A percentile compares a stretch with the other conserved stretches of the same genome.
These are phyloP conservation scores for Macropis europaea DNA, from an alignment of 2,888 invertebrate species.

Conservation along the genomic window DNA sequence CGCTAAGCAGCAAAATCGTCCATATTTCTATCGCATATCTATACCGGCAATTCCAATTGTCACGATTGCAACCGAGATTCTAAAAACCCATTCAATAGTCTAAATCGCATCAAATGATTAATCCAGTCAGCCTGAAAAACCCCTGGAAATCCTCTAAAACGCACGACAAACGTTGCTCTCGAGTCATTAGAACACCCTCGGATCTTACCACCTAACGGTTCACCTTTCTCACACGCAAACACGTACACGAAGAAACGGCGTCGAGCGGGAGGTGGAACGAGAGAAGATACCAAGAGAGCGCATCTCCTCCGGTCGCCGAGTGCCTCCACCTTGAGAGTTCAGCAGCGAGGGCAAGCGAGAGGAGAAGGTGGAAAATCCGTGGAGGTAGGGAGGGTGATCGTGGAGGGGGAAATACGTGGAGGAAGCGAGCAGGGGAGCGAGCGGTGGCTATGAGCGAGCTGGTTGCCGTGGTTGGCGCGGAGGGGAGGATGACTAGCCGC, in stretches of 20 bases:
- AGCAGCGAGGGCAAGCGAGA: constrained; percentile 33
- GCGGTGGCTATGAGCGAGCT: constrained; percentile 47
- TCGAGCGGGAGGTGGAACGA: constrained; percentile 43
- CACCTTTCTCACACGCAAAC: constrained; percentile 15
- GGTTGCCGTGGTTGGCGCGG: constrained; percentile 37
- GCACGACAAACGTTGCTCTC: neutral
- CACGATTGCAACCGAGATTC: too few relatives aligned
- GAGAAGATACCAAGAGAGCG: constrained; percentile 50
- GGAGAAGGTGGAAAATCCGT: neutral
- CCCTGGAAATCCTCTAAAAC: neutral
- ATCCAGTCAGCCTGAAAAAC: neutral
- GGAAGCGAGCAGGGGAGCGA: constrained; percentile 24
- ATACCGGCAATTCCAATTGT: too few relatives aligned
- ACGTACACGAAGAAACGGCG: constrained; percentile 28
- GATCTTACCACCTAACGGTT: constrained; percentile 57
- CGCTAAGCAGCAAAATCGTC: too few relatives aligned
- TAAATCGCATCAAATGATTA: neutral
- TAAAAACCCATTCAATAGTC: neutral
- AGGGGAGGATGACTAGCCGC: constrained; percentile 44
- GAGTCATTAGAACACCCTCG: constrained; percentile 52
- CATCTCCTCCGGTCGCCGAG: constrained; percentile 54
- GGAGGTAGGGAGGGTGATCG: constrained; percentile 10
- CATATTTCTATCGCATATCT: too few relatives aligned
- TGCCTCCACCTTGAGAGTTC: constrained; percentile 59
- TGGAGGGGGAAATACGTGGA: constrained; percentile 47